A percentile compares a stretch with the other conserved stretches of the same genome.
phyloP scores from a whole-genome alignment of 2,888 invertebrate genomes.

The Nomada fucata region DNA sequence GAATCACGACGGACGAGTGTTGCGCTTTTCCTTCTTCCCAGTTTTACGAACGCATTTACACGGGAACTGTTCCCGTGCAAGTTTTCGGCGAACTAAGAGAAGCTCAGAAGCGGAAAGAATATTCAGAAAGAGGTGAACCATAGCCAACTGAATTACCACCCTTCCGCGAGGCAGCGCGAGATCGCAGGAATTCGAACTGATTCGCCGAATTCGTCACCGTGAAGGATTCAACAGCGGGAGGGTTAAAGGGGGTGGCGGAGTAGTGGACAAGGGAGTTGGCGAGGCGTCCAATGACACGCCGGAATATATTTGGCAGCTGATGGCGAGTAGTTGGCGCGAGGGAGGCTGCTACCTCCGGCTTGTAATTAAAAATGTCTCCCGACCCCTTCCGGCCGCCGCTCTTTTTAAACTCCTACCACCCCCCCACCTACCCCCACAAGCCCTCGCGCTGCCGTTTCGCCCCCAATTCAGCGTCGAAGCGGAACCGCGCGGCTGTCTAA shows the following conservation, averaged over 20 bases:
- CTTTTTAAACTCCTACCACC: slow-evolving; percentile 66
- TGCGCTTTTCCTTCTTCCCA: no score
- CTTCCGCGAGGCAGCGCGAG: not conserved
- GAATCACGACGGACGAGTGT: no score
- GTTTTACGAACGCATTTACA: no score
- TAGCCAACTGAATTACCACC: not conserved
- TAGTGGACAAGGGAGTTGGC: slow-evolving; percentile 38
- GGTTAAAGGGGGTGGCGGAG: slow-evolving; percentile 40
- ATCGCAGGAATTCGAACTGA: slow-evolving; percentile 57
- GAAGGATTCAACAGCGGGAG: slow-evolving; percentile 30
- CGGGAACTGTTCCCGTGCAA: no score
- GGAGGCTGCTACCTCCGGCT: slow-evolving; percentile 78
- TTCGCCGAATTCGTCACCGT: slow-evolving; percentile 59
- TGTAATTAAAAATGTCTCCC: slow-evolving; percentile 84
- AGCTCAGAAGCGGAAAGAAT: no score
- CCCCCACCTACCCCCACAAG: not conserved
- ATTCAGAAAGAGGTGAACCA: no score
- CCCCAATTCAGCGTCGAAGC: slow-evolving; percentile 60
- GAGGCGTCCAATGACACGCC: slow-evolving; percentile 77
- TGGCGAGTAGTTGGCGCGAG: slow-evolving; percentile 76
- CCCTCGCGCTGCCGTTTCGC: slow-evolving; percentile 67
- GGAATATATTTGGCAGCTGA: slow-evolving; percentile 84
- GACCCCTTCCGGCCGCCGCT: slow-evolving; percentile 73
- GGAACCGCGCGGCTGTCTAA: slow-evolving; percentile 76
- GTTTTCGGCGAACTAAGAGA: no score